These are phyloP conservation scores for Microcebus tavaratra DNA, from an alignment of 2,113 vertebrate genomes.

Conservation along the genomic window DNA sequence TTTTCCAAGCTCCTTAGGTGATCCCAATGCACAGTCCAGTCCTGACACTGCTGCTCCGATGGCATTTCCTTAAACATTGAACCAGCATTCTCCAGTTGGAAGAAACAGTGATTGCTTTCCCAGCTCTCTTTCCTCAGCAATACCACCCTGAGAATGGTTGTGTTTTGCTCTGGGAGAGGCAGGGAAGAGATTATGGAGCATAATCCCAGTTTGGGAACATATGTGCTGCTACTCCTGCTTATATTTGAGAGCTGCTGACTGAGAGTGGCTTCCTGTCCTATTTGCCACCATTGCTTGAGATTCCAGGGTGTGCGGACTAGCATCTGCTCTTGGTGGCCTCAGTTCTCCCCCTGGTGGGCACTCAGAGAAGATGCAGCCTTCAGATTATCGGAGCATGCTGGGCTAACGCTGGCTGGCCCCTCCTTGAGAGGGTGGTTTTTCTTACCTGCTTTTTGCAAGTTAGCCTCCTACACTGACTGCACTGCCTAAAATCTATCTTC, in stretches of 20 bases:
- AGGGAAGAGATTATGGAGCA: background rate
- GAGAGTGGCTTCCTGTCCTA: background rate
- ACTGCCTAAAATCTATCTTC: constrained; percentile 12
- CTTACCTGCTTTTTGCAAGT: background rate
- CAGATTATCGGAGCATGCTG: background rate
- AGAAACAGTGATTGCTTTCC: background rate
- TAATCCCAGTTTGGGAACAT: background rate
- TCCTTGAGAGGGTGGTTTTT: background rate
- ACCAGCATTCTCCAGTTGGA: background rate
- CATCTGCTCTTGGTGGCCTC: background rate
- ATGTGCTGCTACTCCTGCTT: background rate
- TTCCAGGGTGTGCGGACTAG: background rate
- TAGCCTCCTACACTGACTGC: background rate
- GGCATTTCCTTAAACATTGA: background rate
- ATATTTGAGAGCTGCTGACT: background rate
- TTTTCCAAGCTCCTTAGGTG: background rate
- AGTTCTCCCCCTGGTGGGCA: background rate
- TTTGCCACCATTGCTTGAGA: background rate
- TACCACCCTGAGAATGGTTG: background rate
- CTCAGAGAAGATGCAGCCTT: background rate
- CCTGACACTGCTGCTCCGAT: background rate
- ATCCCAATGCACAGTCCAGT: background rate
- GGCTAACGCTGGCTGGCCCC: background rate
- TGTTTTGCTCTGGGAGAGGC: background rate
- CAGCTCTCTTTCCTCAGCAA: background rate